Conservation (phyloP, 2,888 invertebrate genomes). For the Esperia sulphurella region DNA sequence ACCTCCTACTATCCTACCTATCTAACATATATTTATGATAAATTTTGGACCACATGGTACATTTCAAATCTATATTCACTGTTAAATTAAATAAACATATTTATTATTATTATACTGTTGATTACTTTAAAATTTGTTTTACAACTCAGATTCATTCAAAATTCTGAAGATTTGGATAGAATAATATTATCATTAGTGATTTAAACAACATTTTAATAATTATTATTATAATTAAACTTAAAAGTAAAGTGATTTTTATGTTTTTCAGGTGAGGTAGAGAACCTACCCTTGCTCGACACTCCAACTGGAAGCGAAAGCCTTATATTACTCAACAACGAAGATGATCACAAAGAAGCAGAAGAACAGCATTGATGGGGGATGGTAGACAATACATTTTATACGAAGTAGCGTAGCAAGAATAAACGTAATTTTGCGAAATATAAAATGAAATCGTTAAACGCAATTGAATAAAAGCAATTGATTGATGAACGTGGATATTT, state of each 20-base stretch:
- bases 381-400: not conserved
- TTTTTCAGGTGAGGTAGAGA: conserved; percentile 68
- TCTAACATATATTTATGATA: no score
- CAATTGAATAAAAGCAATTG: conserved; percentile 7
- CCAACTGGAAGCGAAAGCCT: conserved; percentile 60
- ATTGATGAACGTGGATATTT: conserved; percentile 10
- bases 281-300: conserved; percentile 58
- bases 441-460: conserved; percentile 3
- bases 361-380: conserved; percentile 6
- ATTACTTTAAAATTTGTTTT: no score
- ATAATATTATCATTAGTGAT: no score
- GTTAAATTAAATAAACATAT: no score
- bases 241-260: not conserved
- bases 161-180: no score
- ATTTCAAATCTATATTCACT: no score
- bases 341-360: conserved; percentile 36
- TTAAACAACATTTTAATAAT: no score
- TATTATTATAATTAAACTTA: no score
- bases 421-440: conserved; percentile 1
- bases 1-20: no score
- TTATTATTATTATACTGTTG: no score
- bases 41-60: no score
- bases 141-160: no score
- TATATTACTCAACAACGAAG: conserved; percentile 42
- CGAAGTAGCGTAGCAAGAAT: not conserved